Evolutionary conservation across 1,140 invertebrate species (phyloP).

Genomic region (Metopolophium dirhodum): DNA sequence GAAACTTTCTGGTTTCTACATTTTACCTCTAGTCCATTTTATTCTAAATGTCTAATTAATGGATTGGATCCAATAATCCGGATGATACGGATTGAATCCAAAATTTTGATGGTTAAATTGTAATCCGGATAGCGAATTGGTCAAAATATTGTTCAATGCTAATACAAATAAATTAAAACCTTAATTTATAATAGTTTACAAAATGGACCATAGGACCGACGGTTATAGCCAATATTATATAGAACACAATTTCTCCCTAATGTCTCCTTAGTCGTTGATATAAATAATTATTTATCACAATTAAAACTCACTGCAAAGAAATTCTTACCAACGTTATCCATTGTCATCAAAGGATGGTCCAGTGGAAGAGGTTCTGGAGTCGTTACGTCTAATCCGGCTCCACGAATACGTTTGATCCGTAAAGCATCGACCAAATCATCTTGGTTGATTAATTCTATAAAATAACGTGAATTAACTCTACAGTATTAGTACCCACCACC

Average conservation of each 20-base stretch:
- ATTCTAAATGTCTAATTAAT: too few relatives aligned
- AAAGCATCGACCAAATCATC: constrained; percentile 78
- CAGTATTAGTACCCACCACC: too few relatives aligned
- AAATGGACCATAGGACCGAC: neutral
- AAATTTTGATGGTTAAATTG: too few relatives aligned
- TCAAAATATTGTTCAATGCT: too few relatives aligned
- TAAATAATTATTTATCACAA: neutral
- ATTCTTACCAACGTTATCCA: constrained; percentile 71
- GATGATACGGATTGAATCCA: too few relatives aligned
- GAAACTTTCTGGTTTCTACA: too few relatives aligned
- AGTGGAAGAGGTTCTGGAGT: constrained; percentile 86
- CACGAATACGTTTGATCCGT: constrained; percentile 74
- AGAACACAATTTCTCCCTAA: neutral
- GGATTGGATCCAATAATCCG: too few relatives aligned
- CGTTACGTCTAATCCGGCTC: constrained; percentile 90
- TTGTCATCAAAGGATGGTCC: constrained; percentile 76
- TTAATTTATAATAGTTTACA: too few relatives aligned
- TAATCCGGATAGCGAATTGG: too few relatives aligned
- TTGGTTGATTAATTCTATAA: constrained; percentile 70
- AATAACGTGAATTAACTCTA: neutral
- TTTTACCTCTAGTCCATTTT: too few relatives aligned
- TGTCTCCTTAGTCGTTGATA: neutral
- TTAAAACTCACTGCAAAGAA: neutral
- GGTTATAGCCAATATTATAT: neutral
- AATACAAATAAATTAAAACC: too few relatives aligned